Evolutionary conservation across 2,888 invertebrate genomes (phyloP), one percentile per base, ranked within the genome.

Genomic region (Agapostemon virescens): DNA sequence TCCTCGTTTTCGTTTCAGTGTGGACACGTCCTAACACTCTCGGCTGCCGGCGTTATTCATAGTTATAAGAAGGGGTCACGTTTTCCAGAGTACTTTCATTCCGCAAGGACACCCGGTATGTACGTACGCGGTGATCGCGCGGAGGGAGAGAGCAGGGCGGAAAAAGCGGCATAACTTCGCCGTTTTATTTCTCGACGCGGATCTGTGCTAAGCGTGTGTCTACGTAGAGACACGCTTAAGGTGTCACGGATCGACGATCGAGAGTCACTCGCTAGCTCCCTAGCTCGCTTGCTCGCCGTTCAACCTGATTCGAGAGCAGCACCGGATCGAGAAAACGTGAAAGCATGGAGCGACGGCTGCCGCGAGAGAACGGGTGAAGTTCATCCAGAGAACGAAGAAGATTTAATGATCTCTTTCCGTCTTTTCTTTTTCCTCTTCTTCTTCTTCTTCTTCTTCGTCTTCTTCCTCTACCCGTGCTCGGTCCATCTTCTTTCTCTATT

Each of bases 71-170:
- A 86, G 89, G 88, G 90, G 89, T 90, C 89, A 88, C 89, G 90
- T 89, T 90, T 91, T 87, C 87, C 89, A 87, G 88, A 83, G 85
- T 88, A 91, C 90, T 91, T 91, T 91, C 90, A 90, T 91, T 90
- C 90, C 83, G 84, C 91, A 91, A 91, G 90, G 90, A 91, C 91
- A 90, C 83, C 89, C 88, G 85, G 88, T 90, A 86, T 81, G 58
- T 79, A 40, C 58, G 36, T 61, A 36, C 30, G 68, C 58, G 36
- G 69, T 66, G n/a, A 63, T 72, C 68, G 61, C 71, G 55, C 63
- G 69, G 40, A 69, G 71, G 74, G 74, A 79, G 84, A 85, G 79
- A 84, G 52, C 73, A 64, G 75, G 40, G 45, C 64, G 74, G 79
- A 86, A 81, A 87, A 86, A 84, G 79, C 75, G 83, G 83, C 88